Conservation (phyloP, 2,797 vertebrate species). For the Anguilla megastoma region DNA sequence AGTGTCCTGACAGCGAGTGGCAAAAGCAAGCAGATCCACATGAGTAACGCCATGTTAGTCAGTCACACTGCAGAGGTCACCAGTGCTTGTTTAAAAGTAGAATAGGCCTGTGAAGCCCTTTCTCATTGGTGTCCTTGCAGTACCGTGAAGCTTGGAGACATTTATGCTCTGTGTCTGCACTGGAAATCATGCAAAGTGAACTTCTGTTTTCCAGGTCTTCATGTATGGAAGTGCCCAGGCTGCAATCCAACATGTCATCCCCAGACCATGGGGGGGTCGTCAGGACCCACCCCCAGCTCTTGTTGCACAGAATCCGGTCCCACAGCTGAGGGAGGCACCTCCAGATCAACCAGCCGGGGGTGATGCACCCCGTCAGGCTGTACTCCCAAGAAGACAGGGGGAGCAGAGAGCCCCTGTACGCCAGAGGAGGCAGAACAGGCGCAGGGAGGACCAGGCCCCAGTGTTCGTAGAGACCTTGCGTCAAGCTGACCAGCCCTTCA, state of each 20-base stretch:
- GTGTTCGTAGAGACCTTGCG: constrained; percentile 58
- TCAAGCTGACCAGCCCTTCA: constrained; percentile 16
- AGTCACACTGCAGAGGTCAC: not conserved
- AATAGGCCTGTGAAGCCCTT: not conserved
- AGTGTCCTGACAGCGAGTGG: not conserved
- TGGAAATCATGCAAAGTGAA: not conserved
- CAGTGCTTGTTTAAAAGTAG: not conserved
- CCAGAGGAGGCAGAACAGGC: constrained; percentile 36
- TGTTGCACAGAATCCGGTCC: constrained; percentile 37
- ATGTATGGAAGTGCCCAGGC: constrained; percentile 64
- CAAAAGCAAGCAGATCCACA: not conserved
- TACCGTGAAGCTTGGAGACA: not conserved
- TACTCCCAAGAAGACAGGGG: not conserved
- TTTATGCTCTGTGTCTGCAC: not conserved
- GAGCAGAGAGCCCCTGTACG: constrained; percentile 18
- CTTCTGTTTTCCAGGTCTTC: constrained; percentile 53
- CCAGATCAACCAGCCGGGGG: constrained; percentile 35
- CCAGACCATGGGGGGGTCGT: constrained; percentile 51
- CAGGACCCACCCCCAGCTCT: constrained; percentile 54
- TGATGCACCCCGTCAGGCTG: constrained; percentile 40
- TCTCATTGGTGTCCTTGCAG: not conserved
- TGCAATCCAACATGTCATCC: constrained; percentile 62
- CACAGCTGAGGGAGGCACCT: constrained; percentile 31
- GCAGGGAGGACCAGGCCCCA: not conserved
- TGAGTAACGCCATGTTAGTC: not conserved